These are phyloP conservation scores for Drosophila meridiana DNA, from an alignment of 2,888 invertebrate genomes.

Conservation along the genomic window DNA sequence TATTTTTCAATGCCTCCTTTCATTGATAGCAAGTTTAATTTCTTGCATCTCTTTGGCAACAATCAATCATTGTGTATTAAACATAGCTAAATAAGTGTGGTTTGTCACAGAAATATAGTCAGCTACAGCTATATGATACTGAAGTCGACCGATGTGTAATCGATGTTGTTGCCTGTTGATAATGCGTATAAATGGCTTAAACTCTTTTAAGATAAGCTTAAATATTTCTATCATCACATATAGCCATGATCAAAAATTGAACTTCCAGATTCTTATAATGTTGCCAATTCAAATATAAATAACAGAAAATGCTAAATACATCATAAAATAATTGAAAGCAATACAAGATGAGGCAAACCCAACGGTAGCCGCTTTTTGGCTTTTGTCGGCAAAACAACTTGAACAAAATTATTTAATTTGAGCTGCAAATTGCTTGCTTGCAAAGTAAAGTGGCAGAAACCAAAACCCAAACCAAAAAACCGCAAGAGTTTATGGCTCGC, in stretches of 20 bases:
- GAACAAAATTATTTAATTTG: constrained; percentile 70
- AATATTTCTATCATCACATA: too few species aligned
- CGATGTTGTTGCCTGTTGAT: background rate
- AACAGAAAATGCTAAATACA: background rate
- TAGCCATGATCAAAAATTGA: background rate
- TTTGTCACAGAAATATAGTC: constrained; percentile 4
- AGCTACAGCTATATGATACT: background rate
- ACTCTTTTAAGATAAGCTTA: too few species aligned
- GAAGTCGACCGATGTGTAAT: background rate
- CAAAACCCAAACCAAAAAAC: constrained; percentile 47
- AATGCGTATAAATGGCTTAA: too few species aligned
- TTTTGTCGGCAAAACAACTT: constrained; percentile 56
- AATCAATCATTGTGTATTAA: constrained; percentile 68
- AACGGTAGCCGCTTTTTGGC: constrained; percentile 55
- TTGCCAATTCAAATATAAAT: background rate
- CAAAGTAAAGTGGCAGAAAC: constrained; percentile 42
- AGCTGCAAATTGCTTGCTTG: constrained; percentile 50
- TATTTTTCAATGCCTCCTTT: constrained; percentile 53
- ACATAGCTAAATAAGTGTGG: constrained; percentile 34
- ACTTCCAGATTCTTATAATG: too few species aligned
- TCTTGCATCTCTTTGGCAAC: constrained; percentile 31
- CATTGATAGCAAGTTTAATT: constrained; percentile 41
- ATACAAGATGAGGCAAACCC: constrained; percentile 35
- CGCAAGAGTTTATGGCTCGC: constrained; percentile 51
- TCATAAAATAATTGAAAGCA: constrained; percentile 16